Evolutionary conservation across 2,888 invertebrate genomes (phyloP).

Genomic region (Thymelicus sylvestris): DNA sequence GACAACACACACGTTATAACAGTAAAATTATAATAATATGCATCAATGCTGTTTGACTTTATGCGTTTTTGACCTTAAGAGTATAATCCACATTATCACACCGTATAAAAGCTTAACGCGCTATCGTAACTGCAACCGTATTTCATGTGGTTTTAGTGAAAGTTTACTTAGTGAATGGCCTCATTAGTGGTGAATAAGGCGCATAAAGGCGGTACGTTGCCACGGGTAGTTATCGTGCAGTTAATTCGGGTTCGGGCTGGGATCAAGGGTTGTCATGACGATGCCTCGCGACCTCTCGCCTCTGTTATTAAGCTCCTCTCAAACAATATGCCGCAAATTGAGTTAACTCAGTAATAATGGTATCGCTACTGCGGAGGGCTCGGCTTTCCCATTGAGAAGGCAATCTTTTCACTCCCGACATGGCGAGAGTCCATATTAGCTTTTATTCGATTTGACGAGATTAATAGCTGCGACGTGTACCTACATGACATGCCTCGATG

Average conservation of each 20-base stretch:
- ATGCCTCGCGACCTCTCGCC: constrained; percentile 72
- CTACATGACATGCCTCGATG: no score
- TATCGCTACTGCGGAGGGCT: constrained; percentile 74
- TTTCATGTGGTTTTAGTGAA: constrained; percentile 10
- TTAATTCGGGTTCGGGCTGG: constrained; percentile 51
- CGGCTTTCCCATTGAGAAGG: constrained; percentile 69
- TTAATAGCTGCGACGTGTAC: constrained; percentile 71
- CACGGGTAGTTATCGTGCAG: constrained; percentile 49
- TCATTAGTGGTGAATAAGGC: constrained; percentile 35
- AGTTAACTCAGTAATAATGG: constrained; percentile 84
- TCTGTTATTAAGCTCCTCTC: constrained; percentile 82
- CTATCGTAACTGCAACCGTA: constrained; percentile 9
- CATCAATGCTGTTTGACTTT: no score
- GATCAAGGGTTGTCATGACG: constrained; percentile 75
- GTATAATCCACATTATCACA: no score
- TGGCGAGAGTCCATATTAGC: constrained; percentile 58
- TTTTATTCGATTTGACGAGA: constrained; percentile 77
- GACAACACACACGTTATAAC: neutral
- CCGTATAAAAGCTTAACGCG: constrained; percentile 1
- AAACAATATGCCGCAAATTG: constrained; percentile 84
- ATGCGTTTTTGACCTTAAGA: no score
- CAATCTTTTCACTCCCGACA: constrained; percentile 69
- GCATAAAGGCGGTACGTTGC: constrained; percentile 43
- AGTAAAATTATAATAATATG: neutral
- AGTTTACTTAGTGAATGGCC: constrained; percentile 24